phyloP scores from a whole-genome alignment of 2,888 invertebrate species.

The Latrodectus elegans region DNA sequence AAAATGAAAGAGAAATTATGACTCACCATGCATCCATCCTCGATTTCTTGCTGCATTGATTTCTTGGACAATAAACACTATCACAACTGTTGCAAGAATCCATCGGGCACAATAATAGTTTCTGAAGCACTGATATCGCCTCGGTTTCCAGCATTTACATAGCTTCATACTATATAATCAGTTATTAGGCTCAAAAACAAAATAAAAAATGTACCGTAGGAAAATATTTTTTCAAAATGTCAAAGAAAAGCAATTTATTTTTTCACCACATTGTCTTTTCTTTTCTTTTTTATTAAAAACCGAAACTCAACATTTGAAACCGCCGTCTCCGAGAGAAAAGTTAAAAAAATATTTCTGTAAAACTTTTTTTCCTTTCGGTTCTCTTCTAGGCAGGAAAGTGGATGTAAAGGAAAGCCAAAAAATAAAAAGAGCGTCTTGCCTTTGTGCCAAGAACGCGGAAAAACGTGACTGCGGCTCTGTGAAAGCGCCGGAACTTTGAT shows the following conservation, averaged over 20 bases:
- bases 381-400: constrained; percentile 6
- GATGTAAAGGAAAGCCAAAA: constrained; percentile 7
- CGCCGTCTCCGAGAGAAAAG: background rate
- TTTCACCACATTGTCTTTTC: background rate
- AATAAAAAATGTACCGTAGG: background rate
- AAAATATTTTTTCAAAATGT: background rate
- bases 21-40: constrained; percentile 48
- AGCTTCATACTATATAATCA: constrained; percentile 13
- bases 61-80: constrained; percentile 9
- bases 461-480: constrained; percentile 30
- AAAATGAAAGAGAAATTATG: background rate
- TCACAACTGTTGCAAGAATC: constrained; percentile 23
- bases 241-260: background rate
- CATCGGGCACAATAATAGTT: constrained; percentile 7
- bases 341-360: background rate
- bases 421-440: background rate
- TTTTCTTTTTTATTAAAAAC: background rate
- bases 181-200: background rate
- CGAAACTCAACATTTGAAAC: background rate
- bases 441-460: constrained; percentile 6
- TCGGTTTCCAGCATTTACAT: background rate
- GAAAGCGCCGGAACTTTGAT: constrained; percentile 16
- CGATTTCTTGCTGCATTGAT: constrained; percentile 30
- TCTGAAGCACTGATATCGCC: background rate
- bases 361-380: constrained; percentile 2